A percentile compares a stretch with the other conserved stretches of the same genome.
Conservation (phyloP, 2,888 invertebrate species). For the Spicauda simplicius region DNA sequence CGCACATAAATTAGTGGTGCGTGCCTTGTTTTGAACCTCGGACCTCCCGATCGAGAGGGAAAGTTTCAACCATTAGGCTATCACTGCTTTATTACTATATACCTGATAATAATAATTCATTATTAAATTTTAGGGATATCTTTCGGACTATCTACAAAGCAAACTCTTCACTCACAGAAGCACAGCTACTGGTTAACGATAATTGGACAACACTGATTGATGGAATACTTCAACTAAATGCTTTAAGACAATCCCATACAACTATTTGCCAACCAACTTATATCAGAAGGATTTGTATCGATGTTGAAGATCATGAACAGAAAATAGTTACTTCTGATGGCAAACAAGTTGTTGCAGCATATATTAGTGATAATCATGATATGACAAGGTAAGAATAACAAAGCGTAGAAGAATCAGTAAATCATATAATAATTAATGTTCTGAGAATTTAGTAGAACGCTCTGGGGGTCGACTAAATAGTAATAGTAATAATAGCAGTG, state of each 20-base stretch:
- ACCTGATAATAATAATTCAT: too few relatives aligned
- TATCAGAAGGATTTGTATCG: conserved; percentile 25
- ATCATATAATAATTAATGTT: too few relatives aligned
- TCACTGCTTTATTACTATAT: too few relatives aligned
- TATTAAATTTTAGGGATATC: conserved; percentile 1
- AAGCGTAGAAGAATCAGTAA: too few relatives aligned
- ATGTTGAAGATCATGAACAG: conserved; percentile 1
- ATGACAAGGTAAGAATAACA: conserved; percentile 8
- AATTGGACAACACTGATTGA: conserved; percentile 26
- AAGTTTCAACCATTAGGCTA: too few relatives aligned
- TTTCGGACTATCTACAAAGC: conserved; percentile 21
- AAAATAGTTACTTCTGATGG: conserved; percentile 5
- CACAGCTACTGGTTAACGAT: conserved; percentile 15
- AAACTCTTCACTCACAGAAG: conserved; percentile 19
- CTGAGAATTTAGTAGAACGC: too few relatives aligned
- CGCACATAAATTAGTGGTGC: too few relatives aligned
- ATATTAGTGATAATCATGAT: conserved; percentile 20
- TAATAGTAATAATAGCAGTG: too few relatives aligned
- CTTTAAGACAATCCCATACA: not conserved
- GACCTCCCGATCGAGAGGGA: too few relatives aligned
- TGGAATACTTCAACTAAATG: conserved; percentile 20
- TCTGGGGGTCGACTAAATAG: too few relatives aligned
- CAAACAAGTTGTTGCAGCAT: conserved; percentile 10
- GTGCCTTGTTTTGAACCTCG: too few relatives aligned
- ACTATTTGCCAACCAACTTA: conserved; percentile 18